phyloP scores from a whole-genome alignment of 35 echinoderm and acorn worm species.

The Chiridota heheva region DNA sequence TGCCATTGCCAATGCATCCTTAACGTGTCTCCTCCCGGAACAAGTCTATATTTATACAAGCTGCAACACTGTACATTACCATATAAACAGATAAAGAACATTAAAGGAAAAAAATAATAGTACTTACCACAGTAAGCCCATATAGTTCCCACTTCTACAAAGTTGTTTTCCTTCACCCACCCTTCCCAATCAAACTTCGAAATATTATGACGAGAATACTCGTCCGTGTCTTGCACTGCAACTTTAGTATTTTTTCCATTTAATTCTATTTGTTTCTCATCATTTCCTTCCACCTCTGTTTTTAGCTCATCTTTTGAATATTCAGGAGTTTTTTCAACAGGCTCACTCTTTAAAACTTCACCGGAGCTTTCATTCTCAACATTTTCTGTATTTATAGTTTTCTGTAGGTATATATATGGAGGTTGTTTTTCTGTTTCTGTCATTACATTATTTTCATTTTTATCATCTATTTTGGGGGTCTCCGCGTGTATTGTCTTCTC shows the following conservation, averaged over 20 bases:
- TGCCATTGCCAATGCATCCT: too few species aligned
- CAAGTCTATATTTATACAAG: too few species aligned
- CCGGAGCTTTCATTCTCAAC: background rate
- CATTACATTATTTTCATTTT: background rate
- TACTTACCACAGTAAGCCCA: slow-evolving; percentile 87
- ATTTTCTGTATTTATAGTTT: background rate
- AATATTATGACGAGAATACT: slow-evolving; percentile 29
- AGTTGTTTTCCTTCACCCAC: slow-evolving; percentile 70
- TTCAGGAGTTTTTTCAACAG: background rate
- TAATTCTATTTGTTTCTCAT: background rate
- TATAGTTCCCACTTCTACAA: slow-evolving; percentile 64
- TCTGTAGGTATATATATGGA: background rate
- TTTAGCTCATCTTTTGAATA: background rate
- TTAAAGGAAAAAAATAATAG: too few species aligned
- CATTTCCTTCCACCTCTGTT: background rate
- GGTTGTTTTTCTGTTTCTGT: background rate
- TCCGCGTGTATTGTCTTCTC: background rate
- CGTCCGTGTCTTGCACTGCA: background rate
- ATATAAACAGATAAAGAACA: too few species aligned
- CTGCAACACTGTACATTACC: too few species aligned
- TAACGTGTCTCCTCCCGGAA: too few species aligned
- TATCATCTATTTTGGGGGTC: background rate
- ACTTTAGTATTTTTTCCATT: background rate
- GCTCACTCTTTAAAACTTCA: background rate
- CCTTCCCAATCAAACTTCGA: slow-evolving; percentile 63